These are phyloP conservation scores for Sarcophaga carnaria DNA, from an alignment of 2,888 invertebrate genomes.

Conservation along the genomic window DNA sequence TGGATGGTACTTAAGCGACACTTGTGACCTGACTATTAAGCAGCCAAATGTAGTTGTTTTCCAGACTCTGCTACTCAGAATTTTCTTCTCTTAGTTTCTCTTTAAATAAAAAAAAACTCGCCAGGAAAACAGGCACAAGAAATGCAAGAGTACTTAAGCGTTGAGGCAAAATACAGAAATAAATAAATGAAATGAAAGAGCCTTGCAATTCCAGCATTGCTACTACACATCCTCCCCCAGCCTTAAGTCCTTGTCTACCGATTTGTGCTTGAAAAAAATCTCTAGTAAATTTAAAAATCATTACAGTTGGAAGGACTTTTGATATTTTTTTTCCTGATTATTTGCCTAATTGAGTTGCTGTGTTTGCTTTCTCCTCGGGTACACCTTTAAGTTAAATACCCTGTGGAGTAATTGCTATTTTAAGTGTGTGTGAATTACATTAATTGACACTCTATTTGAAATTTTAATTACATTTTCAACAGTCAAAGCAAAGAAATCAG, in stretches of 20 bases:
- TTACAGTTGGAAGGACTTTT: not conserved
- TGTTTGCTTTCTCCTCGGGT: slow-evolving; percentile 7
- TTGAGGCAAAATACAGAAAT: not conserved
- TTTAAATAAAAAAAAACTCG: not conserved
- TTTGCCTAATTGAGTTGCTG: slow-evolving; percentile 32
- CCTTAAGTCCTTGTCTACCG: not conserved
- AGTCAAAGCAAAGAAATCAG: not conserved
- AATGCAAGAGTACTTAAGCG: not conserved
- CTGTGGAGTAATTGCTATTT: slow-evolving; percentile 63
- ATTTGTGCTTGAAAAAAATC: not conserved
- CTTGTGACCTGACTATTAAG: slow-evolving; percentile 66
- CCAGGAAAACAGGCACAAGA: not conserved
- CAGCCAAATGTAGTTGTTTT: slow-evolving; percentile 34
- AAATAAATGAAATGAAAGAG: slow-evolving; percentile 58
- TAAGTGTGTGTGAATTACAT: slow-evolving; percentile 66
- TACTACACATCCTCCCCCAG: not conserved
- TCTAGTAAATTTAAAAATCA: not conserved
- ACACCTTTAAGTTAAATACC: slow-evolving; percentile 31
- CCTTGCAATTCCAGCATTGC: slow-evolving; percentile 12
- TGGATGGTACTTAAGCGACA: slow-evolving; percentile 64
- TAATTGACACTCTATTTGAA: slow-evolving; percentile 67
- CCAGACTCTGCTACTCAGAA: not conserved
- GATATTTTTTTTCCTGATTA: slow-evolving; percentile 1
- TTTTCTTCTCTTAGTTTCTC: not conserved
- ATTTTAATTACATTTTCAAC: slow-evolving; percentile 59